Evolutionary conservation across 2,113 vertebrate genomes (phyloP).

Genomic region (Anseranas semipalmata): DNA sequence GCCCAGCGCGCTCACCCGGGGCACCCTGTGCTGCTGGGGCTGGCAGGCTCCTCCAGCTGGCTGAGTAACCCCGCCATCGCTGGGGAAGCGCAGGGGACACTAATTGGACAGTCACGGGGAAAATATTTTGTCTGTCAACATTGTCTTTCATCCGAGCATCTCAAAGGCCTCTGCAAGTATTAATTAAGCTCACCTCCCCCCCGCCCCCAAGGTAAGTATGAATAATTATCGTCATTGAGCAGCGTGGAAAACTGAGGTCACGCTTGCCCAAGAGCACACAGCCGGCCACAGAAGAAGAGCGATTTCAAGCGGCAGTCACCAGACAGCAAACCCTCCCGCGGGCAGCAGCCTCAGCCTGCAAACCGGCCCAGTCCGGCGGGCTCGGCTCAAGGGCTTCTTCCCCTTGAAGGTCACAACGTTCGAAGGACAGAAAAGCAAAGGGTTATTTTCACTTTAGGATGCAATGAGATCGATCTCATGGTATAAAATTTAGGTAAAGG

Average conservation of each 20-base stretch:
- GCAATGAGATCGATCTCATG: neutral
- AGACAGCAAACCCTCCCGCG: neutral
- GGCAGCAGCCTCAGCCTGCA: neutral
- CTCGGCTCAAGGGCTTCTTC: neutral
- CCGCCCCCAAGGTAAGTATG: neutral
- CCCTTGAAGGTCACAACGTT: neutral
- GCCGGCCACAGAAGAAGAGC: rapidly evolving
- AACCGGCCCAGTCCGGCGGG: neutral
- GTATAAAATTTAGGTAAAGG: neutral
- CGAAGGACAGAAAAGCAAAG: neutral
- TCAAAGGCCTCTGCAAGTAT: slow-evolving; percentile 18
- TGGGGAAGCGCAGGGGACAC: slow-evolving; percentile 23
- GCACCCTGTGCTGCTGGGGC: neutral
- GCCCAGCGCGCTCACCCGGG: neutral
- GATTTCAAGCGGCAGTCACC: neutral
- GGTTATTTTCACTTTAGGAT: neutral
- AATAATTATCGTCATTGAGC: slow-evolving; percentile 39
- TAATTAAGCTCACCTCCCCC: slow-evolving; percentile 43
- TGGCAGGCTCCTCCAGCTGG: neutral
- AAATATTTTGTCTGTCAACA: slow-evolving; percentile 55
- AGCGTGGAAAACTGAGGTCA: neutral
- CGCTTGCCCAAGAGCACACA: neutral
- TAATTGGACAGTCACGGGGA: slow-evolving; percentile 27
- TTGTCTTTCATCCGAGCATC: slow-evolving; percentile 41
- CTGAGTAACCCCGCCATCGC: slow-evolving; percentile 42